Base-by-base conservation (phyloP, 2,113 vertebrate species). In the Callipepla californica region DNA sequence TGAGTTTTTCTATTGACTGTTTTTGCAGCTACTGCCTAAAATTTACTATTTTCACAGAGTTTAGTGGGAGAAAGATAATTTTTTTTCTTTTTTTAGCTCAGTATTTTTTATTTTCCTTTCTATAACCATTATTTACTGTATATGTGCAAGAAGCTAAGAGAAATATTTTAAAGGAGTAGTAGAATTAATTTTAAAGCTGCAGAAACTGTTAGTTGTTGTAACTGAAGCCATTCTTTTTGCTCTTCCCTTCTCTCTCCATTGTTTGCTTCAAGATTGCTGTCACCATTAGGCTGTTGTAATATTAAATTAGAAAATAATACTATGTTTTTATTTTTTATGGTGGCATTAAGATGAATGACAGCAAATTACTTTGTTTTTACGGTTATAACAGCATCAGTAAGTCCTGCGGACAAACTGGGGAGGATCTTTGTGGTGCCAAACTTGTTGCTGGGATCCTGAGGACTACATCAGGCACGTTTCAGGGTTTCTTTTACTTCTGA, bases 221-320 rank as follows among this genome's bases (percentile, higher is more conserved):
- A 47, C 51, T 6, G 51, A 95, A 94, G 80, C 57, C 70, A 28
- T 89, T 96, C 92, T 91, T 59, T 90, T 91, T 44, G 85, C 44
- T 91, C 48, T 79, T n/a, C 86, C 63, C 26, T 51, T 34, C 86
- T 74, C 26, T 42, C 82, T 74, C 30, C 36, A 20, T 30, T 89
- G 36, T 69, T 89, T 34, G 17, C 11, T 87, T 89, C 22, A 85
- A 23, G 72, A 80, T 57, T 92, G 42, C 59, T 77, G 58, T 87
- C 11, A 28, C 44, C 85, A 13, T 78, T 75, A 40, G 4, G 20
- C 30, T 74, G 30, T 36, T 70, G 73, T 40, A 88, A 25, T 74
- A 36, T 83, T 90, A 47, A 23, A 67, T 30, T 23, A 20, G 6
- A 67, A 42, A 78, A 59, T 65, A 69, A 50, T 73, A 50, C 25